phyloP scores from a whole-genome alignment of 2,888 invertebrate species.

The Athalia cordata region DNA sequence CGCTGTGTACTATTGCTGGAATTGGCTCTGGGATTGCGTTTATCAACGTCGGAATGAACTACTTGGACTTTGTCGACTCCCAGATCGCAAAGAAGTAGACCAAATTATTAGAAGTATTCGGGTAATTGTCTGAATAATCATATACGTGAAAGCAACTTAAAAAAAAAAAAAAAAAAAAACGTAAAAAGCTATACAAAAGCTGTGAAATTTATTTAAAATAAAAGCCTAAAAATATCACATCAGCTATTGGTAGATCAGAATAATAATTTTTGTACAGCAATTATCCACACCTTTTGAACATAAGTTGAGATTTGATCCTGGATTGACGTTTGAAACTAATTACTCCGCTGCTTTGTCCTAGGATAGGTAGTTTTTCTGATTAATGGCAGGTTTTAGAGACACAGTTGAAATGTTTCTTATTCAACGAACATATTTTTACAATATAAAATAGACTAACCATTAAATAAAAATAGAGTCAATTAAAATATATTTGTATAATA shows the following conservation, averaged over 20 bases:
- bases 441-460: slow-evolving; percentile 22
- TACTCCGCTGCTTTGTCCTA: background rate
- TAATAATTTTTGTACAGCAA: no score
- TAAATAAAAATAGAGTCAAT: background rate
- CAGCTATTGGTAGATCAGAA: no score
- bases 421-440: slow-evolving; percentile 14
- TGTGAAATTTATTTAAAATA: background rate
- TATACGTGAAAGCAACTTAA: background rate
- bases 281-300: no score
- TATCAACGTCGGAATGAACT: slow-evolving; percentile 79
- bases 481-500: background rate
- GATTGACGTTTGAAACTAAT: no score
- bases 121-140: background rate
- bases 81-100: slow-evolving; percentile 76
- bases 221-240: background rate
- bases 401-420: background rate
- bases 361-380: background rate
- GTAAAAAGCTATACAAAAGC: background rate
- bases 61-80: slow-evolving; percentile 79
- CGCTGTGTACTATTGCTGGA: slow-evolving; percentile 81
- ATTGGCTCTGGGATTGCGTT: slow-evolving; percentile 82
- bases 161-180: background rate
- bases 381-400: background rate
- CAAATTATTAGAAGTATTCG: background rate
- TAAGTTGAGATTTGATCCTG: no score